Percentiles rank a stretch among this genome's conserved stretches.
Evolutionary conservation across 1,140 invertebrate genomes (phyloP).

Genomic region (Sitobion miscanthi): DNA sequence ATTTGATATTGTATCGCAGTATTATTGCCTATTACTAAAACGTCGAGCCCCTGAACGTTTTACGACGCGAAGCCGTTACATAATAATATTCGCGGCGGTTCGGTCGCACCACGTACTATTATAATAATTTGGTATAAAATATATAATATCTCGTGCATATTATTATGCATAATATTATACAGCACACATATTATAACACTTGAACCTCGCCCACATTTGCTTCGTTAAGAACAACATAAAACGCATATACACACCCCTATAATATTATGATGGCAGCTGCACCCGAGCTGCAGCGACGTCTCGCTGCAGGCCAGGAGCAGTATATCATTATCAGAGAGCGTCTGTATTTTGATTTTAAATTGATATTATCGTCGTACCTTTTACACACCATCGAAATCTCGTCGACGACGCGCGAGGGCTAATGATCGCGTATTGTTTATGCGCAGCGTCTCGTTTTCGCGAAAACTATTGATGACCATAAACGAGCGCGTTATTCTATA

Average conservation of each 20-base stretch:
- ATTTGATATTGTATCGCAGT: not conserved
- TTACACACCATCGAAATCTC: too few species aligned
- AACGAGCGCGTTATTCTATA: too few species aligned
- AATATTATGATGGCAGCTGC: not conserved
- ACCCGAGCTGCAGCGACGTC: not conserved
- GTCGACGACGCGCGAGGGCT: too few species aligned
- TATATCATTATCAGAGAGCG: too few species aligned
- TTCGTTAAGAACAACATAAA: not conserved
- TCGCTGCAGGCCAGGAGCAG: not conserved
- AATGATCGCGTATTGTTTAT: too few species aligned
- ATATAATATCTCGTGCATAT: not conserved
- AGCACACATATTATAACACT: not conserved
- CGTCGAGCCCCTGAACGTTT: not conserved
- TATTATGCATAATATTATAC: too few species aligned
- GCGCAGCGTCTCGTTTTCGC: too few species aligned
- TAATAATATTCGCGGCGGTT: not conserved
- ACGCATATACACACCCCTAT: not conserved
- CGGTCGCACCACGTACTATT: not conserved
- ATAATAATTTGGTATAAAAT: not conserved
- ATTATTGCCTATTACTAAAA: not conserved
- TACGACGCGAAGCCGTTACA: not conserved
- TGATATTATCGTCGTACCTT: too few species aligned
- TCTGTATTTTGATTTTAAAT: too few species aligned
- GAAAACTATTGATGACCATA: too few species aligned
- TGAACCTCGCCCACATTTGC: not conserved